Evolutionary conservation across 2,888 invertebrate species (phyloP), one percentile per base, ranked within the genome.

Genomic region (Dasypolia templi): DNA sequence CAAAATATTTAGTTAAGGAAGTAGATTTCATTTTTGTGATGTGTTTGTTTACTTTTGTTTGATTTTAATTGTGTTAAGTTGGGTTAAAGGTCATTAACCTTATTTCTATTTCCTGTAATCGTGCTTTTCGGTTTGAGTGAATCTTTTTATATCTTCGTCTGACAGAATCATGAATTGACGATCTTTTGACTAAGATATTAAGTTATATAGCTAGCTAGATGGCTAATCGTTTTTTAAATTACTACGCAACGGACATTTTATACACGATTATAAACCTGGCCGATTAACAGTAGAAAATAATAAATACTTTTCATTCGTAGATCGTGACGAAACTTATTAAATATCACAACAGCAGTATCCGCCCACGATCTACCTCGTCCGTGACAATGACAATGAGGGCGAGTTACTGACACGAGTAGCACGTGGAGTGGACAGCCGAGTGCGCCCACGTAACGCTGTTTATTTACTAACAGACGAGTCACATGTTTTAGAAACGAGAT

Each of bases 321-420:
- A 56, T 11, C 11, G 17, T 19, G 11, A 32, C 22, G 22, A 56
- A 56, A 56, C 32, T 56, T 32, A 73, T 77, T 39, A 39, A 73
- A 72, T 75, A 55, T 9, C 6, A 29, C 26, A 61, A 77, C 11
- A 71, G 56, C 77, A 46, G 26, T 76, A 73, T 59, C 81, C 3
- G 53, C 77, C 65, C 68, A 73, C 68, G 63, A 65, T 69, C 51
- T 39, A 65, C 62, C 44, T 65, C 53, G 77, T 49, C 75, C 79
- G 44, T 81, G 75, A 73, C 73, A 82, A 72, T 85, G 82, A 77
- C 83, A 78, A 75, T 80, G 78, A 44, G 63, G 66, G 68, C 67
- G 68, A 83, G 83, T 68, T 81, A 77, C 66, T 81, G 75, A 64
- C 81, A 70, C 77, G 69, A 75, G 78, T 71, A 59, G 65, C 66